Conservation (phyloP, 2,888 invertebrate genomes). For the Tortricodes alternella region DNA sequence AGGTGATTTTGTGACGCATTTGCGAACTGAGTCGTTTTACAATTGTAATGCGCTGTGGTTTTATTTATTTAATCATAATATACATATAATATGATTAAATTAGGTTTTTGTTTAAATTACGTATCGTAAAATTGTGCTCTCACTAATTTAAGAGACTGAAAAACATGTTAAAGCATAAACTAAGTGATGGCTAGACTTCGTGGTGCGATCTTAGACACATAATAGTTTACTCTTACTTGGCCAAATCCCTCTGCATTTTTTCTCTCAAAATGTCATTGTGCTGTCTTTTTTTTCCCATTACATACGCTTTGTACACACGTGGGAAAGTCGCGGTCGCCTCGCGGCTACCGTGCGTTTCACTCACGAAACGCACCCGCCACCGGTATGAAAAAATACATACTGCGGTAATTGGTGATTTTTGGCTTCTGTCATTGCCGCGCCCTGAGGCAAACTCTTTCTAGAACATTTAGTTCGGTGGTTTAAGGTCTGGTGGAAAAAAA, state of each 20-base stretch:
- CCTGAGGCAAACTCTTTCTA: slow-evolving; percentile 58
- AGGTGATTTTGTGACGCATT: slow-evolving; percentile 22
- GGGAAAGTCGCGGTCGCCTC: slow-evolving; percentile 72
- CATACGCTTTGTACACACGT: slow-evolving; percentile 43
- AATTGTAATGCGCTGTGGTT: slow-evolving; percentile 7
- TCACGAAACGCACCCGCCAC: slow-evolving; percentile 73
- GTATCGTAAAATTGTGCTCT: no score
- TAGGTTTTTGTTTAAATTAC: no score
- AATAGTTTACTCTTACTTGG: no score
- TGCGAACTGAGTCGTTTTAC: slow-evolving; percentile 10
- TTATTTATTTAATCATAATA: not conserved
- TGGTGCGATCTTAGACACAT: no score
- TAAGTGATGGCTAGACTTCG: no score
- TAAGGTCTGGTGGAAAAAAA: slow-evolving; percentile 25
- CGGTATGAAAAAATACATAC: no score
- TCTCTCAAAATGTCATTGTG: no score
- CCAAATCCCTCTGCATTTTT: no score
- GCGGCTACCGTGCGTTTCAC: slow-evolving; percentile 76
- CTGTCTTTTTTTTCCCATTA: slow-evolving; percentile 14
- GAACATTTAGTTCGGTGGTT: slow-evolving; percentile 52
- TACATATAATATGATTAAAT: no score
- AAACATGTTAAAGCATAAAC: no score
- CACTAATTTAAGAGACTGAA: no score
- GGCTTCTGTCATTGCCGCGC: slow-evolving; percentile 73
- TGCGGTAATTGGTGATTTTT: slow-evolving; percentile 62